Conservation (phyloP, 2,113 vertebrate species). For the Chascanopsetta lugubris region DNA sequence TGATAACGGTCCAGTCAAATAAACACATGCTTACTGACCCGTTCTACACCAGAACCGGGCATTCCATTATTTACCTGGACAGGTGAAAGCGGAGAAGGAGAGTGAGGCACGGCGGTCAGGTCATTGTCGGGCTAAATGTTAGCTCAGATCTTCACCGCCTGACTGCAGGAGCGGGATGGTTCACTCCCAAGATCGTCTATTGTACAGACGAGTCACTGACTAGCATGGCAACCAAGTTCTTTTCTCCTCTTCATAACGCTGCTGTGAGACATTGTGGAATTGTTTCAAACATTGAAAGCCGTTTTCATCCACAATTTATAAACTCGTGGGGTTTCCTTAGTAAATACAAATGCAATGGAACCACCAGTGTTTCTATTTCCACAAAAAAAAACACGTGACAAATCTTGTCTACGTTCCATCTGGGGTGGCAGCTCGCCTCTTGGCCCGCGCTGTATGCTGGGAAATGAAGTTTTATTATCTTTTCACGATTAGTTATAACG, state of each 20-base stretch:
- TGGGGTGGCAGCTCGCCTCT: not conserved
- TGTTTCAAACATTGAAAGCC: not conserved
- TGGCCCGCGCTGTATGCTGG: conserved; percentile 40
- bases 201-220: not conserved
- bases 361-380: rapidly evolving
- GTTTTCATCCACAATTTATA: not conserved
- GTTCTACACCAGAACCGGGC: not conserved
- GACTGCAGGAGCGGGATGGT: no score
- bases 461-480: conserved; percentile 44
- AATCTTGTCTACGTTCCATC: not conserved
- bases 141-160: not conserved
- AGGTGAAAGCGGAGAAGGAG: conserved; percentile 34
- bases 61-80: conserved; percentile 49
- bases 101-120: conserved; percentile 20
- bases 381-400: not conserved
- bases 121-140: conserved; percentile 43
- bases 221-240: not conserved
- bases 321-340: rapidly evolving
- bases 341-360: not conserved
- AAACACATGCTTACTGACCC: not conserved
- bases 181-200: conserved; percentile 52
- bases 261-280: not conserved
- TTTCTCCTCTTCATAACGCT: not conserved
- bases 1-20: not conserved
- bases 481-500: not conserved